Evolutionary conservation across 1,140 invertebrate species (phyloP), one percentile per base, ranked within the genome.

Genomic region (Aphis craccivora): DNA sequence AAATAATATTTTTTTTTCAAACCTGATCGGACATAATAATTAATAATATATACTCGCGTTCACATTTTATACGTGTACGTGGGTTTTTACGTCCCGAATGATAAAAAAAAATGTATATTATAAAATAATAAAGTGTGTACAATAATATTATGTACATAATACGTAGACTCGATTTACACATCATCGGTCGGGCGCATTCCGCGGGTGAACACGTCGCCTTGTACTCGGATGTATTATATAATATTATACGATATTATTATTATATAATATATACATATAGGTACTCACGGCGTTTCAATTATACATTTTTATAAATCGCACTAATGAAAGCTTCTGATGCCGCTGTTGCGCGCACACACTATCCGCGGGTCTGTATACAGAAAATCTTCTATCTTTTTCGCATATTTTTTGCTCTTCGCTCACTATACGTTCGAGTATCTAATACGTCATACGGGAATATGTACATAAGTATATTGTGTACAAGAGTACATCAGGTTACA

Each of bases 171-270:
- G 7, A 30, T 51, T 51, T 48, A 51, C 25, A 45, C 5, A 6
- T 18, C 84, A 87, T 48, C n/a, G 84, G 84, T 87, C 45, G 84
- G n/a, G 45, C 23, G 30, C 86, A 87, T 87, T 48, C 86, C 86
- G 30, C 45, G 30, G 30, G 45, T 88, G 86, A 51, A 88, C 45
- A 35, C 18, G 45, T 87, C 25, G 43, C 8, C 43, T 51, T 11
- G 18, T 88, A 45, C 23, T 88, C 84, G 86, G 30, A 30, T 45
- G 48, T 3, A 83, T 83, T 37, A 23, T 2, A 40, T 83, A 40
- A 60, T 60, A 60, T n/a, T n/a, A 76, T n/a, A 76, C 14, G 30
- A n/a, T 76, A 76, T 76, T 67, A 67, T 67, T n/a, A 67, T 67
- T 67, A 60, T 30, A 67, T n/a, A n/a, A n/a, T n/a, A 60, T 30